phyloP scores from a whole-genome alignment of 2,113 vertebrate genomes.

The Macrotis lagotis region DNA sequence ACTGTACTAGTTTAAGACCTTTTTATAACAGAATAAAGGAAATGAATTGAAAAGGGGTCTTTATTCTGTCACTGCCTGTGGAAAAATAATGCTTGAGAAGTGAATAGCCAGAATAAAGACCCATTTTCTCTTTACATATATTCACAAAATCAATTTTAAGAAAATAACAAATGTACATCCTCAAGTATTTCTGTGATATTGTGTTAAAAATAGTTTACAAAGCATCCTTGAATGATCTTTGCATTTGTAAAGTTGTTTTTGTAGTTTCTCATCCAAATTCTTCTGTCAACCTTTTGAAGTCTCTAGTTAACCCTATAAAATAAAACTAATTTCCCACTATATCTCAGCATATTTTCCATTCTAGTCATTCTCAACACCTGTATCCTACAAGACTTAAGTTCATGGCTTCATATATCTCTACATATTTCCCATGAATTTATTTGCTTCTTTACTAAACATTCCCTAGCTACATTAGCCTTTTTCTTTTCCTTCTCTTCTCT shows the following conservation, averaged over 20 bases:
- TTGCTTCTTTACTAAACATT: background rate
- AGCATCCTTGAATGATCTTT: conserved; percentile 9
- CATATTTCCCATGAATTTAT: background rate
- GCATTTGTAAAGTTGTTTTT: conserved; percentile 24
- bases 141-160: conserved; percentile 52
- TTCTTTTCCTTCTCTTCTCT: background rate
- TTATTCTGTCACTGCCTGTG: conserved; percentile 27
- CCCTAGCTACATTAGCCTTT: background rate
- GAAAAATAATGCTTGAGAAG: conserved; percentile 53
- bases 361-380: rapidly evolving
- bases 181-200: conserved; percentile 41
- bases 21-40: conserved; percentile 64
- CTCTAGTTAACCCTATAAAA: conserved; percentile 15
- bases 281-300: background rate
- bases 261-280: conserved; percentile 20
- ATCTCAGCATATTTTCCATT: background rate
- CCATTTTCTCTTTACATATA: conserved; percentile 42
- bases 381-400: background rate
- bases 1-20: conserved; percentile 47
- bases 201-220: conserved; percentile 30
- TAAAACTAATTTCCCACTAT: conserved; percentile 16
- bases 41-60: conserved; percentile 44
- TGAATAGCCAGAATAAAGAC: conserved; percentile 56
- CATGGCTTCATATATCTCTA: background rate
- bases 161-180: conserved; percentile 48